Conservation (phyloP, 2,797 vertebrate genomes). For the Eulemur mongoz region DNA sequence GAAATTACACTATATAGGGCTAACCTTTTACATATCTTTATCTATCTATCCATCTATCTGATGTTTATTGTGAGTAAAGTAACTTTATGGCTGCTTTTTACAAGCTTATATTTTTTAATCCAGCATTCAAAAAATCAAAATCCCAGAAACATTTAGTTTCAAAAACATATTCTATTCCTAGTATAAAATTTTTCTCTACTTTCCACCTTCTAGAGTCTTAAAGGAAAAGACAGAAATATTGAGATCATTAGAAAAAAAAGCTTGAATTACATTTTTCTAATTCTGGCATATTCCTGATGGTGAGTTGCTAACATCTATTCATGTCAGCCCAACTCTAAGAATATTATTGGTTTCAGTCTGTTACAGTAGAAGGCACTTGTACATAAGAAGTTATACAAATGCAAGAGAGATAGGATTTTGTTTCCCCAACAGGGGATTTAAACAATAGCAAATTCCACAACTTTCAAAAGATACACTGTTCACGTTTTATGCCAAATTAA, state of each 20-base stretch:
- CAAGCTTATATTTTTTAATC: neutral
- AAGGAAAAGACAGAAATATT: neutral
- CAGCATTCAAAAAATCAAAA: neutral
- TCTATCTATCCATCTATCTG: neutral
- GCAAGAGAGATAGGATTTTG: neutral
- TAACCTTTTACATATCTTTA: neutral
- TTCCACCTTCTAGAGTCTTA: neutral
- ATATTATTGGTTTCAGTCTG: neutral
- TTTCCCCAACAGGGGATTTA: neutral
- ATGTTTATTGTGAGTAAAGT: neutral
- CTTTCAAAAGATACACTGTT: neutral
- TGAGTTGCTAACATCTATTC: neutral
- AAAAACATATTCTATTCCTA: neutral
- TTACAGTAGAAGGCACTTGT: neutral
- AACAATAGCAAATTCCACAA: neutral
- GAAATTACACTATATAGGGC: neutral
- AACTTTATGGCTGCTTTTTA: neutral
- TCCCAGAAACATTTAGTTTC: neutral
- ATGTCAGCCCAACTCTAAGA: neutral
- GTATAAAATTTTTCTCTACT: neutral
- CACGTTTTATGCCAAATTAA: conserved; percentile 6
- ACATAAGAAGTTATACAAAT: neutral
- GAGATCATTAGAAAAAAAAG: neutral
- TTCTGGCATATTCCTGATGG: neutral
- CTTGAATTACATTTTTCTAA: conserved; percentile 5